These are phyloP conservation scores for Micronycteris hirsuta DNA, from an alignment of 2,113 vertebrate genomes.

Conservation along the genomic window DNA sequence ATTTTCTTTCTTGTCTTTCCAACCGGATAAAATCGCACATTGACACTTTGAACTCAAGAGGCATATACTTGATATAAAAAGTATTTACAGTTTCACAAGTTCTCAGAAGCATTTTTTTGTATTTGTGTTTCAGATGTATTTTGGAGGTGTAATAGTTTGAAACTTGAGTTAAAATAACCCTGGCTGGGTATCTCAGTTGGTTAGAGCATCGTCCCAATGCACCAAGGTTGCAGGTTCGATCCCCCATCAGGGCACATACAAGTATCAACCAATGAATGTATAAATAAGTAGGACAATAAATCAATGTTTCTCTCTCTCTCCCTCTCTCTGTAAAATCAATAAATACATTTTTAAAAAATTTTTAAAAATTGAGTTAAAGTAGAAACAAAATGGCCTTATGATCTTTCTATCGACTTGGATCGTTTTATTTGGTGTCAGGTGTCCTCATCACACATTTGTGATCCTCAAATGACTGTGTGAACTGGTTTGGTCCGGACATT, in stretches of 20 bases:
- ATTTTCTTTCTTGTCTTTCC: constrained; percentile 30
- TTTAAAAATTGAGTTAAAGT: not conserved
- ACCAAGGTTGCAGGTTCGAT: too few relatives aligned
- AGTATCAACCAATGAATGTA: too few relatives aligned
- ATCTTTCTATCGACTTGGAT: not conserved
- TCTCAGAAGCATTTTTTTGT: not conserved
- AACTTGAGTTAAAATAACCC: not conserved
- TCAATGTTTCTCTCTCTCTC: too few relatives aligned
- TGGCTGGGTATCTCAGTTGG: too few relatives aligned
- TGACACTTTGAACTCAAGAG: constrained; percentile 39
- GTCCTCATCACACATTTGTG: not conserved
- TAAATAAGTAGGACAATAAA: too few relatives aligned
- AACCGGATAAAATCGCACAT: not conserved
- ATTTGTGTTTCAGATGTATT: not conserved
- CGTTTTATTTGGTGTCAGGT: not conserved
- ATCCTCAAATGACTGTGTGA: accelerated
- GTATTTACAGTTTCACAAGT: not conserved
- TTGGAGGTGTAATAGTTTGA: not conserved
- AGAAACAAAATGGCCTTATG: not conserved
- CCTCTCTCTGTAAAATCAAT: too few relatives aligned
- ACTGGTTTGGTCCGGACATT: not conserved
- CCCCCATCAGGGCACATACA: too few relatives aligned
- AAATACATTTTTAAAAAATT: too few relatives aligned
- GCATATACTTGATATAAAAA: not conserved
- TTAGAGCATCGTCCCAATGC: too few relatives aligned